Evolutionary conservation across 2,113 vertebrate genomes (phyloP).

Genomic region (Gobius niger): DNA sequence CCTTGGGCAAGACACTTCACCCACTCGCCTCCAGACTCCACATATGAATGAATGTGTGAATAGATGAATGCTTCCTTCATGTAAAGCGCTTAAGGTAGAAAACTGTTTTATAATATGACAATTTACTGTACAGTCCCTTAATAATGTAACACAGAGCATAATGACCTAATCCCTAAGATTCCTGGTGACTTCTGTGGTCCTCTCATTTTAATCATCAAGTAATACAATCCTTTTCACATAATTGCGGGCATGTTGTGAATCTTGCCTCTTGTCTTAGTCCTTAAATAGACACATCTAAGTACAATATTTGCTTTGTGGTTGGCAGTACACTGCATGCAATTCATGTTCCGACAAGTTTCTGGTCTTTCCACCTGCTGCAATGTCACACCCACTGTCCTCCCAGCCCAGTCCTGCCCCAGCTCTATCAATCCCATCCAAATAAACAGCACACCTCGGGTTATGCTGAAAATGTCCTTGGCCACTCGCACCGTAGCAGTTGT

Average conservation of each 20-base stretch:
- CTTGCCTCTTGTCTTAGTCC: not conserved
- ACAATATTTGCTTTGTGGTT: not conserved
- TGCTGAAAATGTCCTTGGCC: not conserved
- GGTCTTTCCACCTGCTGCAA: constrained; percentile 57
- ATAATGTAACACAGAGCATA: not conserved
- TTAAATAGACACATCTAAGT: constrained; percentile 8
- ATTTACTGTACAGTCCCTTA: no score
- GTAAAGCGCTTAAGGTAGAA: no score
- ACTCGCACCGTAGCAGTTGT: constrained; percentile 5
- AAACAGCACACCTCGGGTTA: constrained; percentile 13
- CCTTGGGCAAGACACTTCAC: no score
- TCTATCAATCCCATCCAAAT: not conserved
- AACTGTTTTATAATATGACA: no score
- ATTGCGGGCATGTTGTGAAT: not conserved
- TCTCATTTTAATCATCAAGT: not conserved
- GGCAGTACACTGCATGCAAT: constrained; percentile 27
- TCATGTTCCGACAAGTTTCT: constrained; percentile 59
- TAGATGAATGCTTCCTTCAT: no score
- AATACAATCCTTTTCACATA: not conserved
- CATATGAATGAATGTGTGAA: no score
- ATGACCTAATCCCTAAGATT: not conserved
- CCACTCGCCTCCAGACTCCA: no score
- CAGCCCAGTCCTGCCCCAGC: constrained; percentile 16
- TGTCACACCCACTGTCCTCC: constrained; percentile 42
- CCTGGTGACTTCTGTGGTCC: not conserved